Percentiles rank a stretch among this genome's conserved stretches.
Evolutionary conservation across 1,140 invertebrate species (phyloP).

Genomic region (Uloborus diversus): DNA sequence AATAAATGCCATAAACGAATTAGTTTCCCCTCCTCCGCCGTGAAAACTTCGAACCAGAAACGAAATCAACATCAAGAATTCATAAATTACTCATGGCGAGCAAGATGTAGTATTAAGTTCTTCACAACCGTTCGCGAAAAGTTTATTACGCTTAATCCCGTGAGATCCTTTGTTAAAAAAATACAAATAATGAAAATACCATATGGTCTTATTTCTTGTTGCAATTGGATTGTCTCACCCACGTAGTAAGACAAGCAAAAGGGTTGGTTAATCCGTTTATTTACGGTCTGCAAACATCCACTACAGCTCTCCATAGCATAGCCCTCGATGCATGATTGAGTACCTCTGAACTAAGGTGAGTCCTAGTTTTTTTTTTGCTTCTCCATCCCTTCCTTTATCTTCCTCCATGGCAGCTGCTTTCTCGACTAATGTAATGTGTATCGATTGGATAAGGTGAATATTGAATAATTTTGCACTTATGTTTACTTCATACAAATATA

Average conservation of each 20-base stretch:
- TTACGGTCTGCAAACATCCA: slow-evolving; percentile 36
- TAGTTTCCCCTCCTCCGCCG: too few species aligned
- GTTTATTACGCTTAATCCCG: slow-evolving; percentile 14
- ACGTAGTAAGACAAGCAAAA: slow-evolving; percentile 36
- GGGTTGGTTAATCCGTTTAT: slow-evolving; percentile 28
- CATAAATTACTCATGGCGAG: too few species aligned
- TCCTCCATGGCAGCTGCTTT: not conserved
- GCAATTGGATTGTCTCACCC: slow-evolving; percentile 38
- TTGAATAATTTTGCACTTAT: slow-evolving; percentile 33
- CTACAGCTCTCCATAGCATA: not conserved
- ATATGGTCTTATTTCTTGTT: slow-evolving; percentile 11
- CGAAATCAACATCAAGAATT: too few species aligned
- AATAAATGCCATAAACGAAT: too few species aligned
- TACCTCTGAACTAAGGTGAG: slow-evolving; percentile 24
- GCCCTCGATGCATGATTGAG: slow-evolving; percentile 38
- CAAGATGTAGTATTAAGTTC: too few species aligned
- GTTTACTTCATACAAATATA: too few species aligned
- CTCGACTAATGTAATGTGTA: not conserved
- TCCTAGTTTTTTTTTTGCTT: too few species aligned
- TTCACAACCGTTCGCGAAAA: too few species aligned
- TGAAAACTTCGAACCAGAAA: too few species aligned
- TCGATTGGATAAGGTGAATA: slow-evolving; percentile 9
- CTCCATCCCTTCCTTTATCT: not conserved
- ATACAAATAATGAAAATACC: slow-evolving; percentile 34
- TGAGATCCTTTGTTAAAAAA: not conserved